phyloP scores from a whole-genome alignment of 2,113 vertebrate species.

The Neopipo cinnamomea region DNA sequence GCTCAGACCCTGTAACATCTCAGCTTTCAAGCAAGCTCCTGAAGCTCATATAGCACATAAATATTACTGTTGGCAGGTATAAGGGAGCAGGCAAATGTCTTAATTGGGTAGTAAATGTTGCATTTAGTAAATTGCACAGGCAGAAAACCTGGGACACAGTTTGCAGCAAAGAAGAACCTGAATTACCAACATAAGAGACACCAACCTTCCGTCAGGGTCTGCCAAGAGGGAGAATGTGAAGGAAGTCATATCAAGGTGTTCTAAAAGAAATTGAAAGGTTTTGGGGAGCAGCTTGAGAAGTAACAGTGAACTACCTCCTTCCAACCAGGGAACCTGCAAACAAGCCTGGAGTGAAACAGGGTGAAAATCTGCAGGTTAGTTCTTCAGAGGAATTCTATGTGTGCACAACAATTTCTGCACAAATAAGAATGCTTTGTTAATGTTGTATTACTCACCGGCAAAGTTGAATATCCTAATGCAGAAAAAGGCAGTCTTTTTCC shows the following conservation, averaged over 20 bases:
- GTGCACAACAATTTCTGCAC: neutral
- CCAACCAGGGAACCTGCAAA: neutral
- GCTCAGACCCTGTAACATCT: neutral
- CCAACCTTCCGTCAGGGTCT: neutral
- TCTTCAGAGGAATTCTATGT: neutral
- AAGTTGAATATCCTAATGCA: neutral
- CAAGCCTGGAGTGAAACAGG: neutral
- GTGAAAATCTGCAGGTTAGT: neutral
- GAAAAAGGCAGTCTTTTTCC: neutral
- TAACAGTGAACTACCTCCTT: neutral
- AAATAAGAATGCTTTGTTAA: neutral
- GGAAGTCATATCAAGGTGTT: neutral
- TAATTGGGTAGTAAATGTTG: accelerated
- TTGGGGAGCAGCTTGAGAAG: neutral
- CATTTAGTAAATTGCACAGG: neutral
- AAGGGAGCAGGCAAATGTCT: neutral
- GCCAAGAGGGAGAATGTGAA: neutral
- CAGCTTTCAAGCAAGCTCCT: neutral
- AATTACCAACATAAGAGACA: neutral
- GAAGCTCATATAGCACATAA: neutral
- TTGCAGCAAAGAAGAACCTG: neutral
- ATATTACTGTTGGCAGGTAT: neutral
- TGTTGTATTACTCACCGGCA: neutral
- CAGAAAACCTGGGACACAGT: neutral
- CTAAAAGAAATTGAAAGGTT: neutral